These are phyloP conservation scores for Puffinus mauretanicus DNA, from an alignment of 2,113 vertebrate species.

Conservation along the genomic window DNA sequence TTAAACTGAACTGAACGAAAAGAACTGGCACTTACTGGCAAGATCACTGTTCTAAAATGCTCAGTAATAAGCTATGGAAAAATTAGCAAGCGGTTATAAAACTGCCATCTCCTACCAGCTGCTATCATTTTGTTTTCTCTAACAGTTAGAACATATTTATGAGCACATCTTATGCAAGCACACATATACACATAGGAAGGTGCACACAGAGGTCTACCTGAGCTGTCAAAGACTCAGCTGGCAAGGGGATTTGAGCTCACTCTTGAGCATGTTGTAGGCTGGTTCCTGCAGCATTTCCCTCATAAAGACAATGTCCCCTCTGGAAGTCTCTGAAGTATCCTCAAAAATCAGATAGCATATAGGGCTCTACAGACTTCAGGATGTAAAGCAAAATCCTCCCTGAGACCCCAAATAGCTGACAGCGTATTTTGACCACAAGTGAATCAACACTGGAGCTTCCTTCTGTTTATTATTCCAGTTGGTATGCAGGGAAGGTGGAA, in stretches of 20 bases:
- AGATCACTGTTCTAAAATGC: constrained; percentile 8
- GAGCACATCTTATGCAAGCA: background rate
- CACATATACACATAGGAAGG: background rate
- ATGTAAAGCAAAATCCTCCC: background rate
- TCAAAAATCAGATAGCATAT: background rate
- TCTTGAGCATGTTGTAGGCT: background rate
- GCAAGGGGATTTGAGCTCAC: background rate
- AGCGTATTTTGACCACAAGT: background rate
- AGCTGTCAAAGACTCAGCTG: background rate
- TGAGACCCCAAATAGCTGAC: background rate
- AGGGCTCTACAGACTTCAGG: background rate
- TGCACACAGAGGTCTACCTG: fast-evolving
- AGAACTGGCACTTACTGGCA: constrained; percentile 35
- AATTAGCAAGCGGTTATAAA: background rate
- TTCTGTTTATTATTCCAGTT: background rate
- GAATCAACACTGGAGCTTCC: background rate
- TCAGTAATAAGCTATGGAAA: background rate
- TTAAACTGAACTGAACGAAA: constrained; percentile 33
- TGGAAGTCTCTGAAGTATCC: background rate
- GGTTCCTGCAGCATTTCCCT: background rate
- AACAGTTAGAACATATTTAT: background rate
- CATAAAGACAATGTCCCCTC: background rate
- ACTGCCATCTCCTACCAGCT: background rate
- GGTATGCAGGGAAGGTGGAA: background rate
- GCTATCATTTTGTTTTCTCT: background rate